These are phyloP conservation scores for Drosophila pallidifrons DNA, from an alignment of 1,140 invertebrate species.

Conservation along the genomic window DNA sequence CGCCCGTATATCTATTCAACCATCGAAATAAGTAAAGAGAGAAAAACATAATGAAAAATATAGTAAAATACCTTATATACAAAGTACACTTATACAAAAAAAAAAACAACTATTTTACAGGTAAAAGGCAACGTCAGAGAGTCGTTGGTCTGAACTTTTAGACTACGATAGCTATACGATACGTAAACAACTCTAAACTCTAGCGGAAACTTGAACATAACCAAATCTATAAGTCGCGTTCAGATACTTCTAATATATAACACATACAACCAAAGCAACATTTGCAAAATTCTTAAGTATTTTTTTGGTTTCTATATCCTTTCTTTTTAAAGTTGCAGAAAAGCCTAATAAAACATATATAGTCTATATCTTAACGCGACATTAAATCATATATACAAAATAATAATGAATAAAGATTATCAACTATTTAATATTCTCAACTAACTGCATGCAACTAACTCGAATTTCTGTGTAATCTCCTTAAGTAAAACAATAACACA, in stretches of 20 bases:
- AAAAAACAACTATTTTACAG: conserved; percentile 72
- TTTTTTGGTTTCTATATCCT: neutral
- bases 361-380: conserved; percentile 29
- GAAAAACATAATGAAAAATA: neutral
- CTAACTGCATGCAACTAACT: conserved; percentile 74
- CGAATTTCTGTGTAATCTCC: conserved; percentile 78
- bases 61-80: conserved; percentile 50
- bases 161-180: conserved; percentile 35
- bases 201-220: conserved; percentile 43
- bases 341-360: neutral
- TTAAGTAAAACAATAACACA: conserved; percentile 39
- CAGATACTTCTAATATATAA: conserved; percentile 2
- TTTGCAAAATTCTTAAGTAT: conserved; percentile 21
- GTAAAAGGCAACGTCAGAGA: conserved; percentile 73
- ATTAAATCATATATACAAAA: conserved; percentile 14
- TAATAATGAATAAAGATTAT: conserved; percentile 27
- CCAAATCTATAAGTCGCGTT: conserved; percentile 28
- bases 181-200: conserved; percentile 36
- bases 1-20: conserved; percentile 54
- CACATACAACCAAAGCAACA: conserved; percentile 29
- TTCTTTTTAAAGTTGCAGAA: neutral
- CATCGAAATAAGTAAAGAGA: conserved; percentile 22
- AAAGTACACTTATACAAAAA: conserved; percentile 22
- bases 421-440: conserved; percentile 41
- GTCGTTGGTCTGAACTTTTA: conserved; percentile 65